Evolutionary conservation across 2,797 vertebrate species (phyloP).

Genomic region (Capromys pilorides): DNA sequence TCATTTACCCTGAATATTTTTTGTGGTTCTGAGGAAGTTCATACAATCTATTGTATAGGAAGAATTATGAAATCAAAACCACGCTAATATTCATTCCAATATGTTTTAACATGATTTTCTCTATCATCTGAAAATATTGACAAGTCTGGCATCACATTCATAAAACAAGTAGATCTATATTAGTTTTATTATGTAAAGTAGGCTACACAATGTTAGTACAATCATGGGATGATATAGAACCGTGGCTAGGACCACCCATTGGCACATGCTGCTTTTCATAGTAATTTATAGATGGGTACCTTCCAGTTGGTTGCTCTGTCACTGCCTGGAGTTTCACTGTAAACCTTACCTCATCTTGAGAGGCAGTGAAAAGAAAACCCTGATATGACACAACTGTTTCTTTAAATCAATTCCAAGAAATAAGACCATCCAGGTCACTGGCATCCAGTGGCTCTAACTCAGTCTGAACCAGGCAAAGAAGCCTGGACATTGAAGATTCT

Average conservation of each 20-base stretch:
- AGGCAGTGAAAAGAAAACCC: background rate
- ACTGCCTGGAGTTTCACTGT: background rate
- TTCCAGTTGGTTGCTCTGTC: background rate
- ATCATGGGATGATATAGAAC: background rate
- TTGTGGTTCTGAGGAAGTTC: background rate
- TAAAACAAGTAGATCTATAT: background rate
- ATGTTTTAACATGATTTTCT: background rate
- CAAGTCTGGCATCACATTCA: background rate
- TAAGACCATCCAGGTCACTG: background rate
- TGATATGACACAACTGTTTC: background rate
- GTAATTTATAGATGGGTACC: background rate
- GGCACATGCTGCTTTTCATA: background rate
- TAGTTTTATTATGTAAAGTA: constrained; percentile 7
- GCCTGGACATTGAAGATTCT: background rate
- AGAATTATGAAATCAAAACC: background rate
- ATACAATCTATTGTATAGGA: background rate
- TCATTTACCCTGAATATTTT: background rate
- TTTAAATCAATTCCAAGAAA: background rate
- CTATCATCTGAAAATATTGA: background rate
- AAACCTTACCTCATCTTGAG: background rate
- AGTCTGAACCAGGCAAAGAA: background rate
- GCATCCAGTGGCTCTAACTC: background rate
- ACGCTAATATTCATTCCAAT: background rate
- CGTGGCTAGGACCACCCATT: background rate
- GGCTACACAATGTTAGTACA: background rate